Conservation (phyloP, 2,113 vertebrate species). For the Larimichthys polyactis region DNA sequence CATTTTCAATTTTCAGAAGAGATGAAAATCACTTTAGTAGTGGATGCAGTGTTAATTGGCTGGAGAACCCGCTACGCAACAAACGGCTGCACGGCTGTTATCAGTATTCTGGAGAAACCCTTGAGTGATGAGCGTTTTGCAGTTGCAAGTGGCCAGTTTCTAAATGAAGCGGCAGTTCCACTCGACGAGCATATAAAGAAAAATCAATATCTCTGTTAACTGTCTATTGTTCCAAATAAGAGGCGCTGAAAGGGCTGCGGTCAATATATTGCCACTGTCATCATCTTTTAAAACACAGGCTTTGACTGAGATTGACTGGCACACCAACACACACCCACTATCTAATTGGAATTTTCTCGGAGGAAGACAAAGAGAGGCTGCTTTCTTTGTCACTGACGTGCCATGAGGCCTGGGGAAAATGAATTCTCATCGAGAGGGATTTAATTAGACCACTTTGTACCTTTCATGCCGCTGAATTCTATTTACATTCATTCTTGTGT, state of each 20-base stretch:
- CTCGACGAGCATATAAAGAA: conserved; percentile 44
- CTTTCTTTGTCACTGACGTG: conserved; percentile 66
- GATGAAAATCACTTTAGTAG: conserved; percentile 38
- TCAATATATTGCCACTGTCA: conserved; percentile 51
- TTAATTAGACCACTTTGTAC: conserved; percentile 80
- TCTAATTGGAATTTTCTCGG: conserved; percentile 74
- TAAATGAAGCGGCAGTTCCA: conserved; percentile 46
- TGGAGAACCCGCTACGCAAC: conserved; percentile 8
- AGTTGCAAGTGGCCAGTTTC: conserved; percentile 30
- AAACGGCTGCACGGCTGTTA: conserved; percentile 29
- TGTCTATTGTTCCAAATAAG: conserved; percentile 60
- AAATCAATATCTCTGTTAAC: conserved; percentile 70
- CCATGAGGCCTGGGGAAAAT: conserved; percentile 69
- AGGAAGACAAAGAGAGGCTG: conserved; percentile 65
- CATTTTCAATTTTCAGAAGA: conserved; percentile 35
- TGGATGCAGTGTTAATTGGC: conserved; percentile 44
- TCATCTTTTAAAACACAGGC: conserved; percentile 56
- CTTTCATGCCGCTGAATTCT: conserved; percentile 68
- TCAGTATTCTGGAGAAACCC: conserved; percentile 47
- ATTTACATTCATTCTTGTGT: conserved; percentile 71
- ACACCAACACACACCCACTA: conserved; percentile 47
- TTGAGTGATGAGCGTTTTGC: conserved; percentile 1
- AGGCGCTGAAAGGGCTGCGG: conserved; percentile 15
- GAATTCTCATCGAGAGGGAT: conserved; percentile 68
- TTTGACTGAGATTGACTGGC: conserved; percentile 67